phyloP scores from a whole-genome alignment of 2,797 vertebrate species.

The Hydrolagus colliei region DNA sequence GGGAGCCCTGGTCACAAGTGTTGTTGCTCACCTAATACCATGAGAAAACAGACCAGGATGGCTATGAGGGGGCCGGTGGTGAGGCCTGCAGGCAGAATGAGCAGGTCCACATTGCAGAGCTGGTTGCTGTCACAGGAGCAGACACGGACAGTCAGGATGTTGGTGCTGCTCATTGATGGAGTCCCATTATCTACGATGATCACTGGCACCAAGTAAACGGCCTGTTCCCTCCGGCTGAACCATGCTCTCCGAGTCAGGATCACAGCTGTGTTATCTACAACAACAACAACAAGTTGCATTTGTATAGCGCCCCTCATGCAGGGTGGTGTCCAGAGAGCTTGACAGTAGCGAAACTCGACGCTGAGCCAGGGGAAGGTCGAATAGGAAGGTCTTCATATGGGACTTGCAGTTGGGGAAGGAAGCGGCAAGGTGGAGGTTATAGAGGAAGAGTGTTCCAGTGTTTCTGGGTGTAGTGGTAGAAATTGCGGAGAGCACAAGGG shows the following conservation, averaged over 20 bases:
- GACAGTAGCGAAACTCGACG: too few species aligned
- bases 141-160: constrained; percentile 72
- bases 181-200: constrained; percentile 77
- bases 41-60: constrained; percentile 61
- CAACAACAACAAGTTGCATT: too few species aligned
- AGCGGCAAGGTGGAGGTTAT: too few species aligned
- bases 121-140: constrained; percentile 69
- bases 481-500: too few species aligned
- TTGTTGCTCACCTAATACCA: constrained; percentile 66
- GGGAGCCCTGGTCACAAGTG: too few species aligned
- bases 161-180: constrained; percentile 76
- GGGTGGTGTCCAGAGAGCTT: too few species aligned
- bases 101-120: constrained; percentile 56
- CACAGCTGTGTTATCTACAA: constrained; percentile 83
- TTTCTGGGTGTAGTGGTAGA: too few species aligned
- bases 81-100: constrained; percentile 64
- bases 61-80: constrained; percentile 65
- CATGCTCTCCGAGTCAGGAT: constrained; percentile 71
- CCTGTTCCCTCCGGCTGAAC: constrained; percentile 67
- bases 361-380: too few species aligned
- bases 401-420: too few species aligned
- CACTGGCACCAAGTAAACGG: constrained; percentile 67
- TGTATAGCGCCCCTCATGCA: too few species aligned
- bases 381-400: too few species aligned
- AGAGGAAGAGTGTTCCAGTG: too few species aligned